A percentile compares a stretch with the other conserved stretches of the same genome.
Conservation (phyloP, 2,797 vertebrate genomes). For the Protosalanx chinensis region DNA sequence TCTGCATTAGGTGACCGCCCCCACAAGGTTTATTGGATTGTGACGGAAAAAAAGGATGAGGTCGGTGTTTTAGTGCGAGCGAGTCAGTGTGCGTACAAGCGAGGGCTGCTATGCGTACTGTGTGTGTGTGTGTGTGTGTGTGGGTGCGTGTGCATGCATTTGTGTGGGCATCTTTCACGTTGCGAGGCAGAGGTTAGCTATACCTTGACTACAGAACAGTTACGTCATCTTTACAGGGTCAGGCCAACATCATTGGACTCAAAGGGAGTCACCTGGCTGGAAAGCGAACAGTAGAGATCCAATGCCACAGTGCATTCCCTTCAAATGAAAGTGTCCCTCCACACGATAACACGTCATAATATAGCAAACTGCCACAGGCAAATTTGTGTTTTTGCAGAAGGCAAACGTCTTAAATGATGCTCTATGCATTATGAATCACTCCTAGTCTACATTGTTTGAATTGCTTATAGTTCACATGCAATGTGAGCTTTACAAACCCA, state of each 20-base stretch:
- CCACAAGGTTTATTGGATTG: not conserved
- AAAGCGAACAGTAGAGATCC: not conserved
- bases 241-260: not conserved
- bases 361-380: slow-evolving; percentile 22
- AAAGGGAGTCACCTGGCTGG: slow-evolving; percentile 2
- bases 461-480: too few relatives aligned
- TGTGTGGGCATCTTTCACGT: not conserved
- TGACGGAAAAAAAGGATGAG: slow-evolving; percentile 1
- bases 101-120: too few relatives aligned
- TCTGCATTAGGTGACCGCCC: not conserved
- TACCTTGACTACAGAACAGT: slow-evolving; percentile 21
- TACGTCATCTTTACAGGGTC: slow-evolving; percentile 40
- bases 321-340: slow-evolving; percentile 13
- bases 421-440: too few relatives aligned
- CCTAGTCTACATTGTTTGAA: too few relatives aligned
- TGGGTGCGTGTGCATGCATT: too few relatives aligned
- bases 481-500: not conserved
- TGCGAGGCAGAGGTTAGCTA: slow-evolving; percentile 9
- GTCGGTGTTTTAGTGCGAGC: not conserved
- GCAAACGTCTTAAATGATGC: too few relatives aligned
- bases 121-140: not conserved
- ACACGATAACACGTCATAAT: slow-evolving; percentile 31
- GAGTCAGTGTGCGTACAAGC: too few relatives aligned
- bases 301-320: slow-evolving; percentile 6
- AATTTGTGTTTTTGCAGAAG: not conserved